Percentiles rank a stretch among this genome's conserved stretches.
Conservation (phyloP, 2,888 invertebrate species). For the Tinea pellionella region DNA sequence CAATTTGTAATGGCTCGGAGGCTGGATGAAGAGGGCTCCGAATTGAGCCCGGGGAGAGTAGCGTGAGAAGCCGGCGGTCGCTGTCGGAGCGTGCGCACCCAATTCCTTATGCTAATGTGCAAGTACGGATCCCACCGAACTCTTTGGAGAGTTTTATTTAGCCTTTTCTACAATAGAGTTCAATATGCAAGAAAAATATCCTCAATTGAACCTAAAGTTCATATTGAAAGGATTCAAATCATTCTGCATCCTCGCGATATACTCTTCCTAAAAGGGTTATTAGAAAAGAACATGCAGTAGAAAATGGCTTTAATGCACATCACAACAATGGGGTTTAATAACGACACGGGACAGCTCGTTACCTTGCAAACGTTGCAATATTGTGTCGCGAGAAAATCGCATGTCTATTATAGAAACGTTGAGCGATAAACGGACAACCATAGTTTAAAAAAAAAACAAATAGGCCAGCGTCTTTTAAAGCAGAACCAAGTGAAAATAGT, state of each 20-base stretch:
- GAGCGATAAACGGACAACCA: neutral
- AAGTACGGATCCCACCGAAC: conserved; percentile 36
- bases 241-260: conserved; percentile 22
- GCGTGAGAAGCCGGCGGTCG: conserved; percentile 57
- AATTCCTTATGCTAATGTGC: conserved; percentile 62
- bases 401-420: conserved; percentile 32
- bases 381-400: conserved; percentile 44
- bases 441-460: neutral
- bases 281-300: conserved; percentile 40
- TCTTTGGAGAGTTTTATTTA: conserved; percentile 44
- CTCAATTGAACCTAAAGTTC: neutral
- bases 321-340: conserved; percentile 56
- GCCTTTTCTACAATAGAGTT: conserved; percentile 18
- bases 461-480: conserved; percentile 4
- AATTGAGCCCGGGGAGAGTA: conserved; percentile 27
- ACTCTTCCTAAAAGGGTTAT: conserved; percentile 29
- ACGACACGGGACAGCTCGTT: conserved; percentile 47
- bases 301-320: conserved; percentile 40
- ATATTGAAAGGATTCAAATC: conserved; percentile 25
- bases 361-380: conserved; percentile 32
- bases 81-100: conserved; percentile 57
- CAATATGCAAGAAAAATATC: neutral
- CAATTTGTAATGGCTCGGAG: conserved; percentile 6
- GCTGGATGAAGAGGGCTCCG: neutral
- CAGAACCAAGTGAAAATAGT: conserved; percentile 11